Evolutionary conservation across 1,140 invertebrate species (phyloP).

Genomic region (Aphelinus atriplicis): DNA sequence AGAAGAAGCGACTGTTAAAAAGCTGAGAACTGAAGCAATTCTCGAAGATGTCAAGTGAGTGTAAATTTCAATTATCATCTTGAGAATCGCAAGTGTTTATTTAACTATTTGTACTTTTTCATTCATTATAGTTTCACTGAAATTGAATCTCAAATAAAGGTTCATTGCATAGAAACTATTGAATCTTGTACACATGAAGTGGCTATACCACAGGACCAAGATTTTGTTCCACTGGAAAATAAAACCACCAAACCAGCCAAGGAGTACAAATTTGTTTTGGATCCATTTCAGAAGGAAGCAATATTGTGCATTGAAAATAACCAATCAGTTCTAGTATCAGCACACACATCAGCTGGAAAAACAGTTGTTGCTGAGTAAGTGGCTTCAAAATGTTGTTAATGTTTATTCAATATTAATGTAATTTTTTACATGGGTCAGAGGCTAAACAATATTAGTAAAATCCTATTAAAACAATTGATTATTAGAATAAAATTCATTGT

Average conservation of each 20-base stretch:
- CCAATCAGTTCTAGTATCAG: conserved; percentile 97
- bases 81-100: not conserved
- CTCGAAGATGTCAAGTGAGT: conserved; percentile 62
- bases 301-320: conserved; percentile 98
- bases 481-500: conserved; percentile 18
- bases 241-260: conserved; percentile 80
- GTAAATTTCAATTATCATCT: too few relatives aligned
- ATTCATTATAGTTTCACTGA: conserved; percentile 68
- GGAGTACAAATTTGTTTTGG: conserved; percentile 93
- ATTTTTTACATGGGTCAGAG: not conserved
- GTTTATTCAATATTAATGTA: conserved; percentile 9
- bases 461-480: not conserved
- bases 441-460: not conserved
- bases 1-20: conserved; percentile 43
- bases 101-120: conserved; percentile 31
- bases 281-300: conserved; percentile 98
- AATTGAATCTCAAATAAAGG: conserved; percentile 75
- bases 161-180: conserved; percentile 88
- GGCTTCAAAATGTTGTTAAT: not conserved
- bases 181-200: conserved; percentile 94
- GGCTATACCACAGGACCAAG: conserved; percentile 85
- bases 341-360: conserved; percentile 99
- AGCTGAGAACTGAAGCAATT: conserved; percentile 52
- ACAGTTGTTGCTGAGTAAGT: conserved; percentile 98
- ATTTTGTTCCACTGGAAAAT: conserved; percentile 79